Percentiles rank a stretch among this genome's conserved stretches.
Evolutionary conservation across 2,888 invertebrate genomes (phyloP).

Genomic region (Erannis defoliaria): DNA sequence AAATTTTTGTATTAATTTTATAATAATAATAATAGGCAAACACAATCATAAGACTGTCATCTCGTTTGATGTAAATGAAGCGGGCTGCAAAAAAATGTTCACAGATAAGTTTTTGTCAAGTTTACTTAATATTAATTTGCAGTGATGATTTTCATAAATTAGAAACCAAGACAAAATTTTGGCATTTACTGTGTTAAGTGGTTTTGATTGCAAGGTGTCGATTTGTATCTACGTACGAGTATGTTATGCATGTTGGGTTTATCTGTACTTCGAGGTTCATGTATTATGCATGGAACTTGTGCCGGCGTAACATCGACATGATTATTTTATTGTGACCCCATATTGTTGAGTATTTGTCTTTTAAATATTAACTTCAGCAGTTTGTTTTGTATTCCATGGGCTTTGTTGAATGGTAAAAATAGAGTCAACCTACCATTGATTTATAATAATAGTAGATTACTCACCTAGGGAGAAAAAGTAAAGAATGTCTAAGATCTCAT

Average conservation of each 20-base stretch:
- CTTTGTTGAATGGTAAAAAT: not conserved
- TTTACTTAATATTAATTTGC: too few relatives aligned
- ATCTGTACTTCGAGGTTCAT: slow-evolving; percentile 36
- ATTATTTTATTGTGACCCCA: slow-evolving; percentile 49
- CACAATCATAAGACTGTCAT: too few relatives aligned
- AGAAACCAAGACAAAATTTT: not conserved
- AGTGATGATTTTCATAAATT: not conserved
- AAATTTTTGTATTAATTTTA: too few relatives aligned
- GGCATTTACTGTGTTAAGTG: not conserved
- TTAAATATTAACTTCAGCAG: slow-evolving; percentile 34
- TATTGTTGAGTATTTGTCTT: slow-evolving; percentile 42
- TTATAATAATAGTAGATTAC: not conserved
- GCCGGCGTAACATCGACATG: slow-evolving; percentile 45
- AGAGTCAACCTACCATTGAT: not conserved
- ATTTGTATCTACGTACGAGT: not conserved
- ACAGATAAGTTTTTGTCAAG: too few relatives aligned
- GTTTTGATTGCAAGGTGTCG: not conserved
- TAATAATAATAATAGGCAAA: too few relatives aligned
- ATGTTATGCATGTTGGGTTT: slow-evolving; percentile 9
- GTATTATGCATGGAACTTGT: slow-evolving; percentile 42
- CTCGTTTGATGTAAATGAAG: too few relatives aligned
- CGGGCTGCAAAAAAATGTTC: too few relatives aligned
- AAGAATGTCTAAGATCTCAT: too few relatives aligned
- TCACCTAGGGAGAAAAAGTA: too few relatives aligned
- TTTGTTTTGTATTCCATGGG: slow-evolving; percentile 18